Evolutionary conservation across 2,888 invertebrate genomes (phyloP), one percentile per base, ranked within the genome.

Genomic region (Panzeria rudis): DNA sequence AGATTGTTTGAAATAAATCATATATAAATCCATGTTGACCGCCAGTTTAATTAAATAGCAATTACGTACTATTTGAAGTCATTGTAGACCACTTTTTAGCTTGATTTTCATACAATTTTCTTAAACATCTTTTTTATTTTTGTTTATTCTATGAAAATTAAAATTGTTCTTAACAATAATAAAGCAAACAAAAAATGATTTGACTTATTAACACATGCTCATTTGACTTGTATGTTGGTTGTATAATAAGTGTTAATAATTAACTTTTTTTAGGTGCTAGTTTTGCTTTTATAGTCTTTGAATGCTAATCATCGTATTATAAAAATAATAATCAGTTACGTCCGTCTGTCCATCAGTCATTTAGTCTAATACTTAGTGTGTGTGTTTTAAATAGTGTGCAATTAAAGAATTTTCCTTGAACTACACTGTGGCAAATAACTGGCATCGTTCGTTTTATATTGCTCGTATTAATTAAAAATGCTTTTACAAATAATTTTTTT

Each of bases 401-500:
- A 90, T 91, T 90, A 90, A 90, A 89, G 79, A 86, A 86, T 89
- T 91, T 86, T 88, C 91, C 90, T 91, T 91, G 91, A 91, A 90
- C 90, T 87, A 87, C 86, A 86, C 81, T 83, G 38, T 62, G 62
- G 71, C 77, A 72, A 76, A 54, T 25, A 75, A 23, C 29, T 29
- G 32, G 61, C 59, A 41, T 62, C 35, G 64, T 56, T 79, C 29
- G 29, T 5, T 4, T 47, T 52, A 44, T 38, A 17, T 56, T 68
- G 35, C 41, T 72, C n/a, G 32, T 50, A 32, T 59, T 84, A 84
- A 84, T 80, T 80, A 80, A 68, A 32, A 71, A 50, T 4, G 29
- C 61, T 75, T 32, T 72, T 38, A 69, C n/a, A 59, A 35, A 59
- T 50, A 8, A 50, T 62, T 50, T 38, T 9, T 23, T 64, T 66